phyloP scores from a whole-genome alignment of 2,113 vertebrate species.

The Syrmaticus mikado region DNA sequence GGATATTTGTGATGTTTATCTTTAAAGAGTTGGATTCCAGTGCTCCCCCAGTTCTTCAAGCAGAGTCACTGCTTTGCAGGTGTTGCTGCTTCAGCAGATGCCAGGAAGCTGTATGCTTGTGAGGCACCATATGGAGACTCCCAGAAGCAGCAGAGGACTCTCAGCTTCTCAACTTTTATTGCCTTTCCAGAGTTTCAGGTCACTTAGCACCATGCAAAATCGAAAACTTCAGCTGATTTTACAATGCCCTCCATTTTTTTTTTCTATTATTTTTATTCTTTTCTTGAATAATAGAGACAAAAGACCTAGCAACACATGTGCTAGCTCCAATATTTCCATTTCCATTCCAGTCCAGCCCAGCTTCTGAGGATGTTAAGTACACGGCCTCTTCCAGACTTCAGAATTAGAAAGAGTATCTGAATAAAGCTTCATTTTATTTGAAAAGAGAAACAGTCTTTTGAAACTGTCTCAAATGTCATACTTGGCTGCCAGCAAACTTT shows the following conservation, averaged over 20 bases:
- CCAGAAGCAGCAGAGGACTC: neutral
- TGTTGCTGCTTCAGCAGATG: constrained; percentile 30
- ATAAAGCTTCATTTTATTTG: constrained; percentile 68
- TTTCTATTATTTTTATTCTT: neutral
- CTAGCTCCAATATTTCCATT: constrained; percentile 43
- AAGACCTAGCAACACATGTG: constrained; percentile 50
- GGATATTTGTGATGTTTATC: neutral
- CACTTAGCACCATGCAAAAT: neutral
- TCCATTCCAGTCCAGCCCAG: constrained; percentile 18
- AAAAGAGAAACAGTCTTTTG: constrained; percentile 65
- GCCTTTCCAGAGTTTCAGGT: neutral
- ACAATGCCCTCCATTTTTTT: neutral
- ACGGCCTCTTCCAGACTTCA: constrained; percentile 23
- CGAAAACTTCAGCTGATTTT: neutral
- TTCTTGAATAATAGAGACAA: neutral
- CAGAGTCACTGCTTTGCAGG: neutral
- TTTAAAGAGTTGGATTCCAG: neutral
- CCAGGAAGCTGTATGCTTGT: neutral
- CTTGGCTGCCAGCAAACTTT: constrained; percentile 60
- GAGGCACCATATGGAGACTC: neutral
- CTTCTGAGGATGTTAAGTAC: constrained; percentile 25
- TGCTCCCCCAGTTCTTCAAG: neutral
- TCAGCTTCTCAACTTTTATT: neutral
- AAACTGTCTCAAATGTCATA: constrained; percentile 69
- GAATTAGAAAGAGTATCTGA: constrained; percentile 50